A percentile compares a stretch with the other conserved stretches of the same genome.
phyloP scores from a whole-genome alignment of 35 echinoderm and acorn worm genomes.

The Holothuria glaberrima region DNA sequence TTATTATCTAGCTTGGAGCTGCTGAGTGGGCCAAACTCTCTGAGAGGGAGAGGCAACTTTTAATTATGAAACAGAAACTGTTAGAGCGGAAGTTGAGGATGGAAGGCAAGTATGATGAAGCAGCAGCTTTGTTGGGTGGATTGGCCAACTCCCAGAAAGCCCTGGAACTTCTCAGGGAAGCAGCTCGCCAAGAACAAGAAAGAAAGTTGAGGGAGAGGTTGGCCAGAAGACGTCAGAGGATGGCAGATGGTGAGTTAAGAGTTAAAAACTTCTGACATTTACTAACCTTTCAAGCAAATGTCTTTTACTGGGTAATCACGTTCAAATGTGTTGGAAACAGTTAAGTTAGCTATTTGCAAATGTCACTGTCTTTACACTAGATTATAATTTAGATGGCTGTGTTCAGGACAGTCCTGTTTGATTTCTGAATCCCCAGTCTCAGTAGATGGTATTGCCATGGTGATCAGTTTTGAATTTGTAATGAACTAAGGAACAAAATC shows the following conservation, averaged over 20 bases:
- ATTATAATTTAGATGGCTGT: too few relatives aligned
- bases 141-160: conserved; percentile 80
- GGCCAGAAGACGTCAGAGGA: conserved; percentile 65
- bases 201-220: conserved; percentile 80
- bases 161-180: conserved; percentile 83
- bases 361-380: too few relatives aligned
- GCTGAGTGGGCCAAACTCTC: conserved; percentile 93
- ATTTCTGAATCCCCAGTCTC: too few relatives aligned
- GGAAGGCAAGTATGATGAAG: conserved; percentile 91
- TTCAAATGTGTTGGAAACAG: too few relatives aligned
- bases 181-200: conserved; percentile 85
- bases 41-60: conserved; percentile 87
- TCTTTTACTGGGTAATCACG: too few relatives aligned
- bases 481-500: too few relatives aligned
- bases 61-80: conserved; percentile 85
- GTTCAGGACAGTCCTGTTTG: too few relatives aligned
- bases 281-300: too few relatives aligned
- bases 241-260: conserved; percentile 63
- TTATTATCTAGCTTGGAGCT: conserved; percentile 52
- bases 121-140: conserved; percentile 76
- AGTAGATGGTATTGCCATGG: too few relatives aligned
- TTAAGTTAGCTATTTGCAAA: too few relatives aligned
- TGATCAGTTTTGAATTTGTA: too few relatives aligned
- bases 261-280: not conserved
- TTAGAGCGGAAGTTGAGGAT: conserved; percentile 77